Base-by-base conservation (phyloP, 2,888 invertebrate species). In the Pantelozetes paolii region DNA sequence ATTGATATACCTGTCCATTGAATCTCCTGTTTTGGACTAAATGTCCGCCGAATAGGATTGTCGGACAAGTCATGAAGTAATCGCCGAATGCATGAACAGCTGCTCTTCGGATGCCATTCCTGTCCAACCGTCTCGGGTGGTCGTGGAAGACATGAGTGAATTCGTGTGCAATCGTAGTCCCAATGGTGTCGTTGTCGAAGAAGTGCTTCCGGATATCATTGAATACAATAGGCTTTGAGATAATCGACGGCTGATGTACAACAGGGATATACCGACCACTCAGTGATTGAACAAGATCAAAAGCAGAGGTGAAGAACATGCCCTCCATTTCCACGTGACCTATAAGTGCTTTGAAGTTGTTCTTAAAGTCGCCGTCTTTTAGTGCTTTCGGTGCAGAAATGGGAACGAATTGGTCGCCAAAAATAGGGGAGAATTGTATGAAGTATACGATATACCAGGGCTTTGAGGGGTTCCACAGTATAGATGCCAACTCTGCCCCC, bases 311-410 rank as follows among this genome's bases (percentile, higher is more conserved):
- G 64, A 64, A 64, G 1, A 64, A 18, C 9, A 18, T 13, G 36
- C 64, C 64, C 40, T 64, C 64, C 64, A 64, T 64, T 20, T 64
- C 64, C 1, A 1, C 8, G 64, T 64, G 64, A n/a, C 64, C 64
- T 3, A 40, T 64, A n/a, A 64, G 36, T 36, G 30, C n/a, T 20
- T 64, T 40, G 9, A 64, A 20, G 23, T 64, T 40, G 2, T n/a
- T 20, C 23, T 20, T 64, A n/a, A 64, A 36, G 13, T 36, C 3
- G n/a, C 64, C 64, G 11, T n/a, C 20, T 40, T 20, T 36, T 2
- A 64, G 15, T 1, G 64, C 36, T 15, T 64, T 20, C 3, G n/a
- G n/a, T 1, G 36, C 18, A 5, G 36, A 40, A 1, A 40, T 40
- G 5, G 64, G 64, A 5, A 64, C 18, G 20, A 64, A 64, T 40